Percentiles rank a stretch among this genome's conserved stretches.
Evolutionary conservation across 2,888 invertebrate genomes (phyloP).

Genomic region (Papilio protenor): DNA sequence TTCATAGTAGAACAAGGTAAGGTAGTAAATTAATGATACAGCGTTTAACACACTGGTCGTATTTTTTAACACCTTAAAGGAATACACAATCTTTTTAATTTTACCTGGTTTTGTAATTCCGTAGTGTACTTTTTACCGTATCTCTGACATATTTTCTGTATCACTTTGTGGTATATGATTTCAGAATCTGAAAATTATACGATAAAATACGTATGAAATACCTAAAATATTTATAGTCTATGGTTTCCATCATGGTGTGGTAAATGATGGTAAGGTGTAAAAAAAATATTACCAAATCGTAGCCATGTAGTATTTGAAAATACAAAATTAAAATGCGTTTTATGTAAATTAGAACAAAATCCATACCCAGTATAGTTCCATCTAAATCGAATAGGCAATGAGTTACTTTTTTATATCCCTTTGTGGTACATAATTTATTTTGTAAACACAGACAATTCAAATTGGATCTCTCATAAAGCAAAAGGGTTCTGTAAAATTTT

Average conservation of each 20-base stretch:
- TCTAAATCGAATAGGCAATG: constrained; percentile 73
- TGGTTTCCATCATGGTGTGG: no score
- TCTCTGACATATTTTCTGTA: constrained; percentile 61
- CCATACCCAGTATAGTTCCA: constrained; percentile 68
- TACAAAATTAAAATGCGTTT: not conserved
- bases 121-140: constrained; percentile 59
- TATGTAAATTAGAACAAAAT: not conserved
- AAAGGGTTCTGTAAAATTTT: constrained; percentile 30
- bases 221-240: not conserved
- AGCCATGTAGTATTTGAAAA: not conserved
- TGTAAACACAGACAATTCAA: constrained; percentile 14
- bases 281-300: not conserved
- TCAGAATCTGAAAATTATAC: constrained; percentile 66
- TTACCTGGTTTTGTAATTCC: constrained; percentile 33
- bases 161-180: constrained; percentile 62
- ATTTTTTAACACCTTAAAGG: not conserved
- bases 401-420: constrained; percentile 57
- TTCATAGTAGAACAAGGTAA: no score
- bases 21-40: no score
- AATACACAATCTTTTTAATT: not conserved
- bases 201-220: not conserved
- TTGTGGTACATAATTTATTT: constrained; percentile 18
- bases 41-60: not conserved
- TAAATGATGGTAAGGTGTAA: not conserved
- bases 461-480: constrained; percentile 29